Percentiles rank a stretch among this genome's conserved stretches.
phyloP scores from a whole-genome alignment of 2,888 invertebrate species.

The Drosophila anomelani region DNA sequence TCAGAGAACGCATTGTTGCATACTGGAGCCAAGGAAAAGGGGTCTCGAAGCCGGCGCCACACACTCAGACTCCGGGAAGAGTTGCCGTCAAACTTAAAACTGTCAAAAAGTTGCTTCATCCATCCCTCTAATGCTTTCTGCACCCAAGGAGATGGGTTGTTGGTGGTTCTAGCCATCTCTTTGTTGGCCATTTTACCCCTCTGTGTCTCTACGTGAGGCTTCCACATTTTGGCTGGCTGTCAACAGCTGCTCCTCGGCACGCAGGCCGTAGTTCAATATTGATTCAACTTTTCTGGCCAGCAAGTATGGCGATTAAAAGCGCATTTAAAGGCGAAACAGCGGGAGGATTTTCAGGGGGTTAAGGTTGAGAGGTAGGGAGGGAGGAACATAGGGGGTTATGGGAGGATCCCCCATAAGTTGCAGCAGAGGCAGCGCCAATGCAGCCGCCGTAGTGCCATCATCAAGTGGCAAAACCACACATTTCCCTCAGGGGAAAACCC shows the following conservation, averaged over 20 bases:
- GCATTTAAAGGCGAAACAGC: slow-evolving; percentile 63
- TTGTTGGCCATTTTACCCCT: not conserved
- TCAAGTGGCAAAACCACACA: slow-evolving; percentile 13
- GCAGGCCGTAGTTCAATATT: slow-evolving; percentile 76
- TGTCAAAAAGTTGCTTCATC: slow-evolving; percentile 71
- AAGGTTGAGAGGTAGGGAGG: not conserved
- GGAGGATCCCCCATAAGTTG: slow-evolving; percentile 48
- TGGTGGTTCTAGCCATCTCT: not conserved
- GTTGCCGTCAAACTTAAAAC: slow-evolving; percentile 76
- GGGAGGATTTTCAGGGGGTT: not conserved
- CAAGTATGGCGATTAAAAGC: slow-evolving; percentile 69
- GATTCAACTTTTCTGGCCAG: slow-evolving; percentile 64
- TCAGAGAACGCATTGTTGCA: slow-evolving; percentile 63
- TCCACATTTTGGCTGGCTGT: slow-evolving; percentile 60
- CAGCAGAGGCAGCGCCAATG: slow-evolving; percentile 29
- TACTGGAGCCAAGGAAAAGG: slow-evolving; percentile 39
- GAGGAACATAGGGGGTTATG: not conserved
- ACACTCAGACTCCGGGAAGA: slow-evolving; percentile 18
- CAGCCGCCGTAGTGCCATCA: slow-evolving; percentile 1
- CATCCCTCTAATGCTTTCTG: not conserved
- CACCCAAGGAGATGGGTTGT: not conserved
- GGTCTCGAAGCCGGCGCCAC: slow-evolving; percentile 52
- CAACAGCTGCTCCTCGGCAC: slow-evolving; percentile 69
- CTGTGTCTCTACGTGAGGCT: slow-evolving; percentile 56
- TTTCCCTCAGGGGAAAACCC: not conserved